Evolutionary conservation across 2,797 vertebrate species (phyloP).

Genomic region (Emys orbicularis): DNA sequence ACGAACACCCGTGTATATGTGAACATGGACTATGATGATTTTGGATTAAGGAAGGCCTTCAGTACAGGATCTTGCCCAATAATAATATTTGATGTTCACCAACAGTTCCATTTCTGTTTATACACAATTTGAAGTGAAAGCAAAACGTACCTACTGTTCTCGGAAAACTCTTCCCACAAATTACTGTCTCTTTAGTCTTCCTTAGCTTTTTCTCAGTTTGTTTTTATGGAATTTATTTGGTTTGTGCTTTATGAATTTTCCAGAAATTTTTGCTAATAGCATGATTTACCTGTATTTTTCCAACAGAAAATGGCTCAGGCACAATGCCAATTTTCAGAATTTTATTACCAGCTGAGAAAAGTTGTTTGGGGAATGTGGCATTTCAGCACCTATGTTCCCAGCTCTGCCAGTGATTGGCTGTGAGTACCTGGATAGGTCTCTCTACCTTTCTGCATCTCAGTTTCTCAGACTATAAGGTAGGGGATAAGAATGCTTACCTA

Average conservation of each 20-base stretch:
- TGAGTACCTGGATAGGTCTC: slow-evolving; percentile 5
- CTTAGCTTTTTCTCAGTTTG: slow-evolving; percentile 15
- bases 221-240: slow-evolving; percentile 45
- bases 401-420: not conserved
- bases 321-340: slow-evolving; percentile 50
- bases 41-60: not conserved
- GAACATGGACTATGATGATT: not conserved
- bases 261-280: slow-evolving; percentile 43
- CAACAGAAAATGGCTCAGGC: slow-evolving; percentile 52
- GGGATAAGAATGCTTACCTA: too few relatives aligned
- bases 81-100: slow-evolving; percentile 4
- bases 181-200: slow-evolving; percentile 7
- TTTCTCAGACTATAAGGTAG: not conserved
- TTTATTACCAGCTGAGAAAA: slow-evolving; percentile 29
- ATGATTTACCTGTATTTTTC: slow-evolving; percentile 52
- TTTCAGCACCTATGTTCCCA: slow-evolving; percentile 57
- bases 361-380: slow-evolving; percentile 31
- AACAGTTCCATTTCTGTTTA: slow-evolving; percentile 2
- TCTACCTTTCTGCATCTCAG: not conserved
- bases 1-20: not conserved
- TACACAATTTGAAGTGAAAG: not conserved
- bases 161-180: not conserved
- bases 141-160: slow-evolving; percentile 18
- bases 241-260: slow-evolving; percentile 64
- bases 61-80: not conserved